Base-by-base conservation (phyloP, 2,797 vertebrate species). In the Numenius phaeopus region DNA sequence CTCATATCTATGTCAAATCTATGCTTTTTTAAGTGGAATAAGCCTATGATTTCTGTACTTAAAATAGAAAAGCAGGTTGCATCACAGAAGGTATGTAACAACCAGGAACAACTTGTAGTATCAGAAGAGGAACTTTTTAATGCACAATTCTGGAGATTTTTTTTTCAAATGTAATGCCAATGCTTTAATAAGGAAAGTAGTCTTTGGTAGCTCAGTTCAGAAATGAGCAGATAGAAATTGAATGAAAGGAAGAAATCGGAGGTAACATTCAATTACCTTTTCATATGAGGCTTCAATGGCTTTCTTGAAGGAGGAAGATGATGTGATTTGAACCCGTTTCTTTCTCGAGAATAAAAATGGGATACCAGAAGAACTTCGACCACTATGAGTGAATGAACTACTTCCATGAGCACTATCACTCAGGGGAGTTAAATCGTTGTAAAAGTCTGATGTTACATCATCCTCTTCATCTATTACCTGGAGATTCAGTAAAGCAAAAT, bases 261-360 rank as follows among this genome's bases (percentile, higher is more conserved):
- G 15, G n/a, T 10, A 67, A 47, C 22, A 82, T 80, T 81, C 6
- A 50, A 84, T 96, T 97, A 99, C 99, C 98, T 97, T 99, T 97
- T 98, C 97, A 90, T 99, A 94, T n/a, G 99, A 99, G 13, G 99
- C 98, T 81, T 98, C 79, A 80, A 99, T 97, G 32, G 98, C 98
- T 59, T 98, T 96, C 46, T 83, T 98, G 90, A 98, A 98, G 16
- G 97, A 97, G 12, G 96, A 97, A 40, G 66, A 91, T 0, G 85
- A 73, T 6, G 47, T 37, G 5, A 37, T 12, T 1, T 4, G 32
- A 9, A 11, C 26, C 0, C 32, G 65, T 13, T 1, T 42, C 4
- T 71, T 81, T n/a, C 3, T 58, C 11, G 95, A 70, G 27, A 75
- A 98, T 10, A 99, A 49, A 14, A 98, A 1, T 3, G 97, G 96